Evolutionary conservation across 2,888 invertebrate species (phyloP), one percentile per base, ranked within the genome.

Genomic region (Cylloceria caligata): DNA sequence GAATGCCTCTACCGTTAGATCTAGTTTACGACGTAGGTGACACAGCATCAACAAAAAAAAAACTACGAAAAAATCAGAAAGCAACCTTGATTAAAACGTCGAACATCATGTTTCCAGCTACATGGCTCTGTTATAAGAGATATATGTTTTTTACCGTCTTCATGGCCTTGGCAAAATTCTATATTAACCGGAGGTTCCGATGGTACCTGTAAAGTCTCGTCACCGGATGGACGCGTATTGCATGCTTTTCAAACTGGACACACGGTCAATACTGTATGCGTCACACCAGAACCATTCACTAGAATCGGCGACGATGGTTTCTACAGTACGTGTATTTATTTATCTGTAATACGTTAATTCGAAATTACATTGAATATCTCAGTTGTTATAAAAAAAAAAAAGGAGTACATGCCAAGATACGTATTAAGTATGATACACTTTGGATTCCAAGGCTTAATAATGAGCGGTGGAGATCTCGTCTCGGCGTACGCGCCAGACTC

Each of bases 1-100:
- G 94, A 78, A 93, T 93, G 93, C 93, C 93, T 49, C 87, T 93
- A 73, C 93, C 93, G 16, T 86, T 93, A 67, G 93, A 94, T 88
- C 93, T 93, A 88, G 90, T 93, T 39, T 93, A 93, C 88, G 93
- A 94, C 89, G 93, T 93, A 85, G 89, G 93, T 76, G 34, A 42
- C 6, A 0, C n/a, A 39, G 11, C 21, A 6, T 47, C 2, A 13
- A 11, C 9, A 65, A n/a, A 19, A 39, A 7, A n/a, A 45, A 42
- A 47, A 21, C 11, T 19, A n/a, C 13, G 62, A 45, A 45, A n/a
- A 16, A 19, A 45, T 57, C 30, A 16, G 39, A 39, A 62, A 13
- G 39, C 39, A 13, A 13, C 21, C 9, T 3, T 60, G 34, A 49
- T 71, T 78, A 16, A 57, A 57, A 57, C 11, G 16, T 36, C 11